Percentiles rank a stretch among this genome's conserved stretches.
These are phyloP conservation scores for Varanus salvator DNA, from an alignment of 2,113 vertebrate genomes.

Conservation along the genomic window DNA sequence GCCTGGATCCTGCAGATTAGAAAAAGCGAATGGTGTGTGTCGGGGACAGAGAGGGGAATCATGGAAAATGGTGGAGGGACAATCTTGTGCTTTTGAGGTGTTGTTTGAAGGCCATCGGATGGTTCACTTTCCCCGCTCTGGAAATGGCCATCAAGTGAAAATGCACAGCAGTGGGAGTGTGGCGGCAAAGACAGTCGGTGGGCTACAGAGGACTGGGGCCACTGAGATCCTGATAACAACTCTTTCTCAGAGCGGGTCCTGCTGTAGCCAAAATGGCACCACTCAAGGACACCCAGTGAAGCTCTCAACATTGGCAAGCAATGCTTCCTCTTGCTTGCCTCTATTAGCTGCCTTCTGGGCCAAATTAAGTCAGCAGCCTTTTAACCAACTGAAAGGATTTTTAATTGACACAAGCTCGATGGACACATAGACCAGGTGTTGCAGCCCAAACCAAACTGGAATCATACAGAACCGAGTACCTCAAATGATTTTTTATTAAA, in stretches of 20 bases:
- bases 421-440: neutral
- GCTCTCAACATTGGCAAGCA: neutral
- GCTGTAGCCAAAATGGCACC: neutral
- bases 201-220: too few relatives aligned
- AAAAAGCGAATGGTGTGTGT: too few relatives aligned
- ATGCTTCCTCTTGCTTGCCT: neutral
- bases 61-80: too few relatives aligned
- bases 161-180: too few relatives aligned
- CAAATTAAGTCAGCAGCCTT: neutral
- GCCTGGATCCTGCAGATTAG: too few relatives aligned
- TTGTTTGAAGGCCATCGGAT: too few relatives aligned
- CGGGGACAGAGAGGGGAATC: too few relatives aligned
- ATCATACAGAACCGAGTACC: neutral
- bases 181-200: too few relatives aligned
- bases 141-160: too few relatives aligned
- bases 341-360: neutral
- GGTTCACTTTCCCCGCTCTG: too few relatives aligned
- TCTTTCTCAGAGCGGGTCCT: neutral
- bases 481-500: neutral
- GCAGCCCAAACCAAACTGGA: neutral
- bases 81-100: too few relatives aligned
- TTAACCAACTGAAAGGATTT: neutral
- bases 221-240: neutral
- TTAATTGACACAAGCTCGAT: neutral
- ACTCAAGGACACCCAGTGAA: neutral